These are phyloP conservation scores for Aphis gossypii DNA, from an alignment of 1,140 invertebrate genomes.

Conservation along the genomic window DNA sequence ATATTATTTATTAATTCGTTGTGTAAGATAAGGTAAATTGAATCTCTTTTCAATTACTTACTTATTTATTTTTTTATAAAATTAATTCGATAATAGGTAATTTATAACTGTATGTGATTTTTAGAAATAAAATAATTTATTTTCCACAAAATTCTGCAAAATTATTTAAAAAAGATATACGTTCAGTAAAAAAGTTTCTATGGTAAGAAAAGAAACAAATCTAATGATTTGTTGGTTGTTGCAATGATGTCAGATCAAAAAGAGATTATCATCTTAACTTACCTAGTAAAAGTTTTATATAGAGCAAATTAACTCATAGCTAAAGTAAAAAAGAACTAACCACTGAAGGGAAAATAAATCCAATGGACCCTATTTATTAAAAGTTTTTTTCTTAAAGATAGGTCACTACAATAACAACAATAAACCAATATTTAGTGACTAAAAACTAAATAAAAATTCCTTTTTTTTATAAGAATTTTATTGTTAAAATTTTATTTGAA, in stretches of 20 bases:
- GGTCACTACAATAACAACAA: not conserved
- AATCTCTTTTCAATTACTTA: no score
- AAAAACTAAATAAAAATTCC: not conserved
- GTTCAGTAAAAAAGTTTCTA: not conserved
- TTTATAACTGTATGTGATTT: not conserved
- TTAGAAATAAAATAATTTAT: not conserved
- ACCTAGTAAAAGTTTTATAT: not conserved
- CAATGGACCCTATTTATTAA: not conserved
- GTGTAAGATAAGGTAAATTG: no score
- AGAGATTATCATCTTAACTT: not conserved
- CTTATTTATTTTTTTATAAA: not conserved
- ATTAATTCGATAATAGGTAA: not conserved
- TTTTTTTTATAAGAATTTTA: not conserved
- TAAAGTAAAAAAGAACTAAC: not conserved
- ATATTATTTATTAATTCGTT: no score
- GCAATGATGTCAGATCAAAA: not conserved
- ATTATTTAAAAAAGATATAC: not conserved
- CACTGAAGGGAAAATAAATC: not conserved
- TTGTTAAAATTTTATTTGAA: not conserved
- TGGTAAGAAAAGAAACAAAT: not conserved
- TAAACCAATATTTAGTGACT: not conserved
- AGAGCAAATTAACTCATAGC: not conserved
- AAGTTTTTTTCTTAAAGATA: not conserved
- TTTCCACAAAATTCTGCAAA: not conserved
- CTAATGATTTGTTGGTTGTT: not conserved